Evolutionary conservation across 2,113 vertebrate species (phyloP).

Genomic region (Australoheros scitulus): DNA sequence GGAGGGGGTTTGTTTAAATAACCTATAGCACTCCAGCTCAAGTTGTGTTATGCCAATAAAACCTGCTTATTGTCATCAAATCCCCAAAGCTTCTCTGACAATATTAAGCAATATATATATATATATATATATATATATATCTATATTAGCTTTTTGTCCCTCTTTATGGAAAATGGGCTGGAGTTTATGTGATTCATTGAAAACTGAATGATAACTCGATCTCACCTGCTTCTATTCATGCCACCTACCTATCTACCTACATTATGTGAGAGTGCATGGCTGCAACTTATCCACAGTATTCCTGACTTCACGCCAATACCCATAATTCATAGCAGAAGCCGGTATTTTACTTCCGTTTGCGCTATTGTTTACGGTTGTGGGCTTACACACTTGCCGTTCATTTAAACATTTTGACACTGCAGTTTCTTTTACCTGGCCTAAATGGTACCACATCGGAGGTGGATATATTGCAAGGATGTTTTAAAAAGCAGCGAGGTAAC

Average conservation of each 20-base stretch:
- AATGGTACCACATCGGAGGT: no score
- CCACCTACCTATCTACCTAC: no score
- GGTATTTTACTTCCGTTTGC: no score
- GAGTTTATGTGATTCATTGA: constrained; percentile 14
- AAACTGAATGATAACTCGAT: background rate
- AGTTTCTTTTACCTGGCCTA: no score
- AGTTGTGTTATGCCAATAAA: constrained; percentile 63
- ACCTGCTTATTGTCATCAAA: constrained; percentile 69
- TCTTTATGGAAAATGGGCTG: background rate
- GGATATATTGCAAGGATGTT: no score
- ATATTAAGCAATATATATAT: constrained; percentile 29
- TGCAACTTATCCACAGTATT: no score
- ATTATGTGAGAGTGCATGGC: background rate
- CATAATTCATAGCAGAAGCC: no score
- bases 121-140: background rate
- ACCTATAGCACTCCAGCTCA: constrained; percentile 61
- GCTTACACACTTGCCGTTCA: no score
- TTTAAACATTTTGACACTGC: no score
- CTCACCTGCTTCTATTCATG: background rate
- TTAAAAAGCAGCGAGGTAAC: no score
- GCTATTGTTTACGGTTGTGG: no score
- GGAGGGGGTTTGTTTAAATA: constrained; percentile 69
- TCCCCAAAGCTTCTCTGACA: constrained; percentile 64
- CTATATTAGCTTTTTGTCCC: background rate
- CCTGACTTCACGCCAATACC: no score